Evolutionary conservation across 2,113 vertebrate species (phyloP).

Genomic region (Carollia perspicillata): DNA sequence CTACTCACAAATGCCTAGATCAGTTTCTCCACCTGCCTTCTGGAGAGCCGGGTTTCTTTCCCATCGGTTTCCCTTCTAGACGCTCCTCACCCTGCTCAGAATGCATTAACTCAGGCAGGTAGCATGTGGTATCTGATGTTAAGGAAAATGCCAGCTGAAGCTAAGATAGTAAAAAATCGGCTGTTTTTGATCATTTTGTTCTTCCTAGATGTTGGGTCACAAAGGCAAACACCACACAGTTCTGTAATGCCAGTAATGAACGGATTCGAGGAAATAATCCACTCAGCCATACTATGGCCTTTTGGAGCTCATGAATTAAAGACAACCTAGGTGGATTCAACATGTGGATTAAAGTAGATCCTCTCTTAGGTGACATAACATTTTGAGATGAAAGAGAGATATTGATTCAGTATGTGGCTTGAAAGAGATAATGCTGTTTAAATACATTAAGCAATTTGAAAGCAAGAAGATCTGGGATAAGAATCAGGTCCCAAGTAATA

Average conservation of each 20-base stretch:
- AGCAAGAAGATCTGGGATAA: constrained; percentile 51
- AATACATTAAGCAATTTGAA: constrained; percentile 74
- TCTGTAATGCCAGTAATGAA: constrained; percentile 74
- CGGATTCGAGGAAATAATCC: constrained; percentile 78
- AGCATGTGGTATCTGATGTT: not conserved
- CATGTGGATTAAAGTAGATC: constrained; percentile 80
- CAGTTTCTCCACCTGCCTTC: not conserved
- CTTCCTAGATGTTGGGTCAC: constrained; percentile 36
- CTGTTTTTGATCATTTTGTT: constrained; percentile 2
- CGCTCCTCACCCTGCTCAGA: not conserved
- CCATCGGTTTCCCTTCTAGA: not conserved
- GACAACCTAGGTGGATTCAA: constrained; percentile 77
- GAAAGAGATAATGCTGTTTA: constrained; percentile 16
- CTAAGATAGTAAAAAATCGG: constrained; percentile 36
- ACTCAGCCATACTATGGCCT: constrained; percentile 70
- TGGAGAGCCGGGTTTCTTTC: not conserved
- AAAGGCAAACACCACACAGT: constrained; percentile 31
- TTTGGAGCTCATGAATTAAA: constrained; percentile 77
- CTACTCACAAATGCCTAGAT: not conserved
- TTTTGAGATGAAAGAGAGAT: constrained; percentile 78
- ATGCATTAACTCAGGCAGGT: not conserved
- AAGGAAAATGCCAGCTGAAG: not conserved
- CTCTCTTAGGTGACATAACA: constrained; percentile 78
- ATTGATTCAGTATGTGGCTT: constrained; percentile 56
- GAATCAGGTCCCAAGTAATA: constrained; percentile 64